Evolutionary conservation across 2,888 invertebrate species (phyloP), one percentile per base, ranked within the genome.

Genomic region (Quadroppia sp.): DNA sequence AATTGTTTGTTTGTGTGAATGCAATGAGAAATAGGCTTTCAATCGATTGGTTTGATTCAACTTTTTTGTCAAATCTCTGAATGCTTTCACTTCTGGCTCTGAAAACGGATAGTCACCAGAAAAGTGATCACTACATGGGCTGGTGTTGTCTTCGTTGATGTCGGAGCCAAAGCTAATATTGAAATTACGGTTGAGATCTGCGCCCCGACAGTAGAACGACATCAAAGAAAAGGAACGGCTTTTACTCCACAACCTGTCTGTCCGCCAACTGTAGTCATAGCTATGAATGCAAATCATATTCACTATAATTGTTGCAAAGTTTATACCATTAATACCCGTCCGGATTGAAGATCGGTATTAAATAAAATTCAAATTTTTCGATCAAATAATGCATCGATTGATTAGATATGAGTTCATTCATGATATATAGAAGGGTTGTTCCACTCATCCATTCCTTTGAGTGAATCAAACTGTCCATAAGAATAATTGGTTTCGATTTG

Each of bases 401-500:
- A 40, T 59, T 36, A n/a, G 20, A 25, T 2, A 67, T 23, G 32
- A 72, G 48, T 40, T 73, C n/a, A 45, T 64, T 40, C 20, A 73
- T 69, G 15, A 90, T 86, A 83, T 87, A 89, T 0, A 88, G 87
- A 0, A 87, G 87, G 0, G 87, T 87, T 0, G 89, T 88, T 0
- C 89, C 88, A 0, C 89, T 86, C 30, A 90, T 89, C 90, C 90
- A 96, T 84, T 96, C 96, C 32, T 94, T 84, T 23, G 83, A 83
- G 77, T 84, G 84, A 32, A 83, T 82, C 7, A 79, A 80, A 76
- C 75, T 91, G 80, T 92, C 92, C 42, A 93, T 85, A 87, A 92
- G 92, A 53, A 92, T 88, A 0, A 88, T 88, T 3, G 89, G 89
- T 77, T 89, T 90, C 78, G 28, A 23, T 1, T 28, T 20, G 30